Evolutionary conservation across 2,113 vertebrate genomes (phyloP).

Genomic region (Gadus chalcogrammus): DNA sequence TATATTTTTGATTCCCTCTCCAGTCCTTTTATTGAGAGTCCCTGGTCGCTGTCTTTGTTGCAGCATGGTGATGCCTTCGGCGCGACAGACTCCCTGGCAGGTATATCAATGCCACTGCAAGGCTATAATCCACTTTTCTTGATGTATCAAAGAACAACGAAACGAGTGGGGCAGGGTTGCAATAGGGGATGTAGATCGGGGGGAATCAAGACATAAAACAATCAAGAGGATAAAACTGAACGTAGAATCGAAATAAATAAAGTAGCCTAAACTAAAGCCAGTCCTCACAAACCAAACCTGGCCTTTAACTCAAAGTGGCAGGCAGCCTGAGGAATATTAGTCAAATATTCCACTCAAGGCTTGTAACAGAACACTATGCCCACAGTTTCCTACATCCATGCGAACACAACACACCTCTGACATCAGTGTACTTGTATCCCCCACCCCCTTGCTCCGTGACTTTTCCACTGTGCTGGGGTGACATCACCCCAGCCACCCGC

Average conservation of each 20-base stretch:
- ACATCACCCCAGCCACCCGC: constrained; percentile 5
- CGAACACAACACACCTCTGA: not conserved
- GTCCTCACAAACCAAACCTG: no score
- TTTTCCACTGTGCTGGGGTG: constrained; percentile 14
- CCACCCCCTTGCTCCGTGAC: not conserved
- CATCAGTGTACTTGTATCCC: not conserved
- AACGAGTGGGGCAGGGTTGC: no score
- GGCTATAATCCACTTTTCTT: no score
- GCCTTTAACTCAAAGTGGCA: not conserved
- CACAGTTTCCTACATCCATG: constrained; percentile 3
- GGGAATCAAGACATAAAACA: no score
- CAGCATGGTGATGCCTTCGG: not conserved
- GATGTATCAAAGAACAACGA: no score
- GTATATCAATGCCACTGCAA: no score
- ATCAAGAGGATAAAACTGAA: no score
- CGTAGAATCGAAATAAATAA: no score
- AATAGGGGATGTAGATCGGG: no score
- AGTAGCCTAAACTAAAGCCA: no score
- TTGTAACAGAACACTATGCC: constrained; percentile 16
- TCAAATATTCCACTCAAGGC: constrained; percentile 18
- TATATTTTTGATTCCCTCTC: constrained; percentile 22
- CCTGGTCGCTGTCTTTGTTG: constrained; percentile 12
- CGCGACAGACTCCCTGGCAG: no score
- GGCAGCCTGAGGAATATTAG: constrained; percentile 2
- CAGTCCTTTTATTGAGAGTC: constrained; percentile 36